A percentile compares a stretch with the other conserved stretches of the same genome.
Evolutionary conservation across 35 echinoderm and acorn worm species (phyloP).

Genomic region (Ophioderma brevispina): DNA sequence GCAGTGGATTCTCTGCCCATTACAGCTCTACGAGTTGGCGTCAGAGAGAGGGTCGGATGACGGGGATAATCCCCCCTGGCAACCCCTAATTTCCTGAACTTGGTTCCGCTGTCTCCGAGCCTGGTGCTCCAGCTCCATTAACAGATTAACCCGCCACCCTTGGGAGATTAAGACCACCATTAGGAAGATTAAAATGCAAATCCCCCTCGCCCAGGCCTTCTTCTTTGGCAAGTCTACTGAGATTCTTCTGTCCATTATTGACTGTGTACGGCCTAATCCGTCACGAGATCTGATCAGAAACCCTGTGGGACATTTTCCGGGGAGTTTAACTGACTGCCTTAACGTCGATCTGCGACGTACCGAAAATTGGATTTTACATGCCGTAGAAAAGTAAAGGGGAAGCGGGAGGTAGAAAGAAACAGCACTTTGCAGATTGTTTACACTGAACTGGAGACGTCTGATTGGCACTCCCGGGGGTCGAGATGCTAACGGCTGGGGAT

Average conservation of each 20-base stretch:
- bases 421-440: too few relatives aligned
- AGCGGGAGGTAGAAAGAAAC: too few relatives aligned
- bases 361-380: too few relatives aligned
- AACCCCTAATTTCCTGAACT: background rate
- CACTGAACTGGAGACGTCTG: too few relatives aligned
- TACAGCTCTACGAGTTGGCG: background rate
- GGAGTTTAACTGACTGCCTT: too few relatives aligned
- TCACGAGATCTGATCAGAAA: too few relatives aligned
- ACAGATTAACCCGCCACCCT: conserved; percentile 8
- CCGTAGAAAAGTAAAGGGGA: too few relatives aligned
- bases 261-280: background rate
- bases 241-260: background rate
- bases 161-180: background rate
- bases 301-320: too few relatives aligned
- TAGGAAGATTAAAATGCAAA: conserved; percentile 7
- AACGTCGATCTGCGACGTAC: too few relatives aligned
- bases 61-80: background rate
- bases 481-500: too few relatives aligned
- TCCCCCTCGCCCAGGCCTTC: background rate
- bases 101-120: background rate
- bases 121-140: background rate
- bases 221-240: background rate
- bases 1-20: background rate
- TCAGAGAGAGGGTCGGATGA: background rate
- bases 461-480: too few relatives aligned